Conservation (phyloP, 2,888 invertebrate species). For the Palloptera scutellata region DNA sequence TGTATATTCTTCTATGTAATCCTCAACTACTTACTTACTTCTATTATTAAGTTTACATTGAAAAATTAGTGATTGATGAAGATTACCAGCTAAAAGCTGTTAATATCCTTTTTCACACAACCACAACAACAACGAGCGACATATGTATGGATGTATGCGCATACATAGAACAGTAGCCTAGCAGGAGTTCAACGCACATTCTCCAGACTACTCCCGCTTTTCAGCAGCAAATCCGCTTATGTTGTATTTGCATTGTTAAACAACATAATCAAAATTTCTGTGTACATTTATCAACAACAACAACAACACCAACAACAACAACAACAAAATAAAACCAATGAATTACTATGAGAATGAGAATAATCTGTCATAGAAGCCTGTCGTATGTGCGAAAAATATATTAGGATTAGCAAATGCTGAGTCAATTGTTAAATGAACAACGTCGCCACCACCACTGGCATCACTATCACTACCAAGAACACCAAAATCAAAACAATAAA, state of each 20-base stretch:
- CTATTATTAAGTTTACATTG: no score
- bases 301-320: no score
- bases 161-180: not conserved
- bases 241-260: not conserved
- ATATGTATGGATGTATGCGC: not conserved
- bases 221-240: not conserved
- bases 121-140: not conserved
- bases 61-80: no score
- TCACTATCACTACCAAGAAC: not conserved
- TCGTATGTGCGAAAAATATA: conserved; percentile 33
- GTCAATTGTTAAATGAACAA: conserved; percentile 40
- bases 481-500: not conserved
- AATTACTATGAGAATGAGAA: no score
- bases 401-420: conserved; percentile 34
- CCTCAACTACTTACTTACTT: no score
- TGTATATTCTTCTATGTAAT: no score
- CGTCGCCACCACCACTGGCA: conserved; percentile 13
- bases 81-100: not conserved
- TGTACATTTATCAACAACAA: not conserved
- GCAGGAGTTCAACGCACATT: no score
- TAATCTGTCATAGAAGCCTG: not conserved
- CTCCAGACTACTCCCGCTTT: no score
- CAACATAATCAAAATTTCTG: not conserved
- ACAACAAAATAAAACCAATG: not conserved
- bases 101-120: no score